Evolutionary conservation across 1,140 invertebrate species (phyloP), one percentile per base, ranked within the genome.

Genomic region (Mamestra configurata): DNA sequence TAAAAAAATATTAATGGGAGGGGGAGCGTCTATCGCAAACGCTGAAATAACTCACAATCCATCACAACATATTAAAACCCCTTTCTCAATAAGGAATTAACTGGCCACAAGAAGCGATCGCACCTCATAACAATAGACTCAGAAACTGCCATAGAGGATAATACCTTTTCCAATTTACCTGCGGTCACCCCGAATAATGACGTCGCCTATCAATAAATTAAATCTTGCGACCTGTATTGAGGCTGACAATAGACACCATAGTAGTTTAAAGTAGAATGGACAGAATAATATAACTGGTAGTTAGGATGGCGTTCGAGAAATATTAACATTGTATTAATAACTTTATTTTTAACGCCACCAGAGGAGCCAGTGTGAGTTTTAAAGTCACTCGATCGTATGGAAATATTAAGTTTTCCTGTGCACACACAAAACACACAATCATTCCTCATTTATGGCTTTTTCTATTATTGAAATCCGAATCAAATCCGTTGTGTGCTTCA

Each of bases 91-190:
- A 1, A 22, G 27, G 18, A 68, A 27, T 24, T 11, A 49, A n/a
- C 20, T 27, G 22, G 64, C 20, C 13, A n/a, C 37, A 18, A 13
- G 20, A 6, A 68, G 64, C 40, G 20, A 22, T 46, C 15, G 11
- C 22, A 8, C 6, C 57, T 64, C 40, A 22, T 13, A 7, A 76
- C 73, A 76, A 76, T 61, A 64, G 73, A 22, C 15, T 11, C 15
- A n/a, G 35, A 59, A 75, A 43, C 46, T 35, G 57, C 57, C 57
- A n/a, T 18, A 20, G 43, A 40, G 24, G 73, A 76, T 76, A 64
- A 76, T 76, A 76, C 57, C 73, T 49, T 76, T 61, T 46, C 40
- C 73, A 76, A 76, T 76, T 76, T 76, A 76, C 55, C 73, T 76
- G 73, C 73, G 73, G 73, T 76, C 73, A 73, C 15, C 55, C 73